A percentile compares a stretch with the other conserved stretches of the same genome.
phyloP scores from a whole-genome alignment of 2,113 vertebrate genomes.

The Neogobius melanostomus region DNA sequence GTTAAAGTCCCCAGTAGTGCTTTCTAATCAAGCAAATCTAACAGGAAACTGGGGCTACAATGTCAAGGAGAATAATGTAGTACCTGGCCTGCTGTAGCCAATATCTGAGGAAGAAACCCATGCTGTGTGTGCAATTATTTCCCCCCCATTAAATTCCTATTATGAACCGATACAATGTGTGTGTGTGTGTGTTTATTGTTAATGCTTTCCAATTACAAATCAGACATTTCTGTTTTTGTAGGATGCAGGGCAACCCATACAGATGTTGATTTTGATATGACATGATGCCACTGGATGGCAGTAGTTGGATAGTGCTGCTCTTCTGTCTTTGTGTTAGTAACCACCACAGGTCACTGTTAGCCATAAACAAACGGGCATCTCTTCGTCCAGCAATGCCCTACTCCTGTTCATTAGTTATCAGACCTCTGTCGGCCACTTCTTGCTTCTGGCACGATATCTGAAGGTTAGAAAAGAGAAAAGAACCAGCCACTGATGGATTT shows the following conservation, averaged over 20 bases:
- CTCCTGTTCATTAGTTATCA: neutral
- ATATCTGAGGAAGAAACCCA: too few relatives aligned
- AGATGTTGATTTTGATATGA: slow-evolving; percentile 28
- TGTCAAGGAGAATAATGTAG: too few relatives aligned
- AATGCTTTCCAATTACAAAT: too few relatives aligned
- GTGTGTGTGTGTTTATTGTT: too few relatives aligned
- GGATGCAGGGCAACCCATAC: neutral
- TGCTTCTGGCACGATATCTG: rapidly evolving
- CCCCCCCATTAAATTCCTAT: too few relatives aligned
- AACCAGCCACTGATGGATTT: neutral
- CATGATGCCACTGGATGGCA: slow-evolving; percentile 49
- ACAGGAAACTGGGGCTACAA: too few relatives aligned
- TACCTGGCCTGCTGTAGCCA: too few relatives aligned
- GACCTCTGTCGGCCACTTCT: neutral
- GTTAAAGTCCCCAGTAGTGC: too few relatives aligned
- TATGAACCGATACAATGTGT: too few relatives aligned
- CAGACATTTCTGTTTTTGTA: too few relatives aligned
- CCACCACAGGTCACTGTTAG: slow-evolving; percentile 33
- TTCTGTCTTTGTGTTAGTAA: slow-evolving; percentile 59
- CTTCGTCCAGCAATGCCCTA: neutral
- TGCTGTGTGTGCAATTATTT: too few relatives aligned
- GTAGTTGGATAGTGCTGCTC: neutral
- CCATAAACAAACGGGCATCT: slow-evolving; percentile 46
- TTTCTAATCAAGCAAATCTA: too few relatives aligned
- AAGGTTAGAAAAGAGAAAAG: neutral